Percentiles rank a stretch among this genome's conserved stretches.
These are phyloP conservation scores for Metalampra italica DNA, from an alignment of 2,888 invertebrate genomes.

Conservation along the genomic window DNA sequence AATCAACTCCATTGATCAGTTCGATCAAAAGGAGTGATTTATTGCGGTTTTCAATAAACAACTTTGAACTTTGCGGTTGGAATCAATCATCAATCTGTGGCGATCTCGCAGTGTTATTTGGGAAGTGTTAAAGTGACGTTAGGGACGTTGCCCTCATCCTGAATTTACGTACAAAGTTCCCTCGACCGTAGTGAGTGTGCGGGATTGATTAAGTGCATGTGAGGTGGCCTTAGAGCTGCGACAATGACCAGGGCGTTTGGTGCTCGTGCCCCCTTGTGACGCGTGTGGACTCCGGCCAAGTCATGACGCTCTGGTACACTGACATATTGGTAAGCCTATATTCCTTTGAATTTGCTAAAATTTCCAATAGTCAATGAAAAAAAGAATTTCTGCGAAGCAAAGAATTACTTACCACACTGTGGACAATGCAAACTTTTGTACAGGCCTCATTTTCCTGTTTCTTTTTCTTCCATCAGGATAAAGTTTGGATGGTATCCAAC, in stretches of 20 bases:
- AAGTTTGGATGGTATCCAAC: constrained; percentile 8
- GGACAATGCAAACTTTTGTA: not conserved
- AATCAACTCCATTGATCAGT: constrained; percentile 24
- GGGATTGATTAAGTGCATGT: constrained; percentile 49
- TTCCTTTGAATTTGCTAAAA: constrained; percentile 6
- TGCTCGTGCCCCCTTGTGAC: constrained; percentile 51
- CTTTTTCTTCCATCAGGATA: not conserved
- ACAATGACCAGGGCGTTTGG: constrained; percentile 57
- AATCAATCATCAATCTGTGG: constrained; percentile 2
- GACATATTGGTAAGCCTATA: constrained; percentile 68
- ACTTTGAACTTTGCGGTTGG: constrained; percentile 5
- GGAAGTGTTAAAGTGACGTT: constrained; percentile 33
- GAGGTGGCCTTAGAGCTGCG: constrained; percentile 43
- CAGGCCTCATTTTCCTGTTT: constrained; percentile 2
- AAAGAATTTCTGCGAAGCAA: not conserved
- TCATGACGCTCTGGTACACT: constrained; percentile 75
- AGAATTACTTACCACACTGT: not conserved
- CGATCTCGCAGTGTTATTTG: constrained; percentile 28
- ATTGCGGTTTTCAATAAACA: constrained; percentile 1
- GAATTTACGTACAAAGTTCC: constrained; percentile 30
- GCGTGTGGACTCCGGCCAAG: constrained; percentile 67
- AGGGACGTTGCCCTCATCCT: constrained; percentile 42
- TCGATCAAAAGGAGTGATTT: constrained; percentile 5
- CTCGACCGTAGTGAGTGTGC: constrained; percentile 24
- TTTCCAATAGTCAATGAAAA: not conserved